A percentile compares a stretch with the other conserved stretches of the same genome.
Evolutionary conservation across 1,140 invertebrate species (phyloP).

Genomic region (Stenopsyche tienmushanensis): DNA sequence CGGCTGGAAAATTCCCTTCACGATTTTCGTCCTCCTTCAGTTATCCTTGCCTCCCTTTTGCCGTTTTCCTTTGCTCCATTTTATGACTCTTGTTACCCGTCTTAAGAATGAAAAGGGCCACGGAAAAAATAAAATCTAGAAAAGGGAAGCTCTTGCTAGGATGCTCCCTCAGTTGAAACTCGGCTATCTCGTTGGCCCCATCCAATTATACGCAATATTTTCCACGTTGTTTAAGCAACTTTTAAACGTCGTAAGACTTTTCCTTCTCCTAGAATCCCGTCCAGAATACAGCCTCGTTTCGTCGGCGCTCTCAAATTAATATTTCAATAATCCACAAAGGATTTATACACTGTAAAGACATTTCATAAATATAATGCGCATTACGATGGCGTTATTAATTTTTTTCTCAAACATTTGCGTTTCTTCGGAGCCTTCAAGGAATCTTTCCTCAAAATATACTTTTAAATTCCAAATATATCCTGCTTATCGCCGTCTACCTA

Average conservation of each 20-base stretch:
- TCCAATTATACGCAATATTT: conserved; percentile 40
- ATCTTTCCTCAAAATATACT: no score
- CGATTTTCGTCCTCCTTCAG: conserved; percentile 32
- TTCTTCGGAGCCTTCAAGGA: no score
- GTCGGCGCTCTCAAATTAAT: conserved; percentile 29
- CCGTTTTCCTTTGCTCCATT: conserved; percentile 34
- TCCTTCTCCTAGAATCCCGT: conserved; percentile 5
- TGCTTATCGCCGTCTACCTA: no score
- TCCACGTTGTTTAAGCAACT: conserved; percentile 38
- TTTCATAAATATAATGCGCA: conserved; percentile 20
- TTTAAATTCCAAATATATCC: no score
- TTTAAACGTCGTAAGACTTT: conserved; percentile 24
- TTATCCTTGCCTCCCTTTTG: conserved; percentile 28
- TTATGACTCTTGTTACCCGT: conserved; percentile 16
- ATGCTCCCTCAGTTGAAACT: background rate
- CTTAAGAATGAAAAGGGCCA: no score
- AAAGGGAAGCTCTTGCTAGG: background rate
- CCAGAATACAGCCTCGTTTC: background rate
- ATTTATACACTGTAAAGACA: conserved; percentile 28
- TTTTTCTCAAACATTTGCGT: no score
- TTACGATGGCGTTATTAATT: no score
- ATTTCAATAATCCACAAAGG: conserved; percentile 31
- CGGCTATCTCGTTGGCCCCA: conserved; percentile 30
- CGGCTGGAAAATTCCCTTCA: conserved; percentile 37
- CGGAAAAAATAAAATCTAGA: no score